Conservation (phyloP, 2,113 vertebrate genomes). For the Odocoileus hemionus region DNA sequence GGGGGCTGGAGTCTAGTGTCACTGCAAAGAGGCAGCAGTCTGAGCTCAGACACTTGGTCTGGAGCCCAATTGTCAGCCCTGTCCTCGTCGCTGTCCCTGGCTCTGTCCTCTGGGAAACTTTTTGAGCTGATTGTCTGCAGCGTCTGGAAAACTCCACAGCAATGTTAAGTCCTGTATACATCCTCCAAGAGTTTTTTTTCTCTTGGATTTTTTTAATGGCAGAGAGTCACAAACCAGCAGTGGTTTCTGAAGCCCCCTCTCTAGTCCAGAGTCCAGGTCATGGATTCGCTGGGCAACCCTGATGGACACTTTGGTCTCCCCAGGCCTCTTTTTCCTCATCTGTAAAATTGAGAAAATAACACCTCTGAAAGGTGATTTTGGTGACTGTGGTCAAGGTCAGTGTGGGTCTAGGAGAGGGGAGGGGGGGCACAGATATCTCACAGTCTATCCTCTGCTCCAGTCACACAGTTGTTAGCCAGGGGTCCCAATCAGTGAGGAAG, state of each 20-base stretch:
- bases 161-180: neutral
- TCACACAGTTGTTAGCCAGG: neutral
- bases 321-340: neutral
- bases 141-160: constrained; percentile 32
- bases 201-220: neutral
- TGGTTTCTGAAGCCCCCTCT: neutral
- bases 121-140: neutral
- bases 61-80: constrained; percentile 34
- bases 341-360: neutral
- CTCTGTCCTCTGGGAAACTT: constrained; percentile 21
- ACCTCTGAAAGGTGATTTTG: neutral
- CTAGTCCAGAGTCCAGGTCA: neutral
- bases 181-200: neutral
- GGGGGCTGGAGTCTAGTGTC: neutral
- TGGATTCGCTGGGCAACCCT: neutral
- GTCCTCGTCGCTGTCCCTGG: neutral
- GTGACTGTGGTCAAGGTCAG: neutral
- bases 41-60: neutral
- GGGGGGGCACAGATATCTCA: neutral
- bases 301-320: neutral
- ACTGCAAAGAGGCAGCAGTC: neutral
- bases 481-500: too few relatives aligned
- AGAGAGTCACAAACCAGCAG: neutral
- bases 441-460: neutral
- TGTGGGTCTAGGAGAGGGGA: too few relatives aligned